These are phyloP conservation scores for Acropternis orthonyx DNA, from an alignment of 2,797 vertebrate genomes.

Conservation along the genomic window DNA sequence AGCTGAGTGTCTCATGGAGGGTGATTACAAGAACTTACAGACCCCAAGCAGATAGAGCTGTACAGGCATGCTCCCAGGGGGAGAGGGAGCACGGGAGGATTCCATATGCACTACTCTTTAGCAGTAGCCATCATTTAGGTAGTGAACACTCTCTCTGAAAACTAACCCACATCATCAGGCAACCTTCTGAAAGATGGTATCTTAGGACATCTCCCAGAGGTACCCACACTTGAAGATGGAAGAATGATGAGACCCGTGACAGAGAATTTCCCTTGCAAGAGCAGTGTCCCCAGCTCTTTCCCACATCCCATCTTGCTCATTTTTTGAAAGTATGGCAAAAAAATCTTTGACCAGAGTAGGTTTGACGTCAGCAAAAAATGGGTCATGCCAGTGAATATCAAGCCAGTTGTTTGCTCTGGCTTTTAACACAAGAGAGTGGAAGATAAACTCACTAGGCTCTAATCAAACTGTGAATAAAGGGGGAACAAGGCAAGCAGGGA, in stretches of 20 bases:
- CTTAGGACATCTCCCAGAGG: not conserved
- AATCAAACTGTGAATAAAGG: not conserved
- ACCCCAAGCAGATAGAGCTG: not conserved
- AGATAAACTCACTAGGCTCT: not conserved
- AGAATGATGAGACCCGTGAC: not conserved
- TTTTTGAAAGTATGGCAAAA: not conserved
- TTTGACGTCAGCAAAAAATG: not conserved
- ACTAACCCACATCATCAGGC: not conserved
- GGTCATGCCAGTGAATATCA: not conserved
- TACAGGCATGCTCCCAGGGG: not conserved
- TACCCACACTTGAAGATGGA: not conserved
- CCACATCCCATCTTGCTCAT: not conserved
- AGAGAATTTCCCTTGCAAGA: not conserved
- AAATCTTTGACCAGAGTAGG: not conserved
- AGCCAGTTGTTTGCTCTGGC: not conserved
- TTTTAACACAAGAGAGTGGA: not conserved
- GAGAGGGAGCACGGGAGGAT: rapidly evolving
- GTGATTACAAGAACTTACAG: not conserved
- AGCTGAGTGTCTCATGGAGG: not conserved
- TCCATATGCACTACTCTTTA: rapidly evolving
- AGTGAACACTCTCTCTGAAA: not conserved
- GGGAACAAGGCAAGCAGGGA: not conserved
- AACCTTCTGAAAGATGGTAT: not conserved
- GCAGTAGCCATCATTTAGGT: not conserved
- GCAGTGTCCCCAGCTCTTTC: not conserved